Evolutionary conservation across 2,888 invertebrate species (phyloP), one percentile per base, ranked within the genome.

Genomic region (Himalopsyche anomala): DNA sequence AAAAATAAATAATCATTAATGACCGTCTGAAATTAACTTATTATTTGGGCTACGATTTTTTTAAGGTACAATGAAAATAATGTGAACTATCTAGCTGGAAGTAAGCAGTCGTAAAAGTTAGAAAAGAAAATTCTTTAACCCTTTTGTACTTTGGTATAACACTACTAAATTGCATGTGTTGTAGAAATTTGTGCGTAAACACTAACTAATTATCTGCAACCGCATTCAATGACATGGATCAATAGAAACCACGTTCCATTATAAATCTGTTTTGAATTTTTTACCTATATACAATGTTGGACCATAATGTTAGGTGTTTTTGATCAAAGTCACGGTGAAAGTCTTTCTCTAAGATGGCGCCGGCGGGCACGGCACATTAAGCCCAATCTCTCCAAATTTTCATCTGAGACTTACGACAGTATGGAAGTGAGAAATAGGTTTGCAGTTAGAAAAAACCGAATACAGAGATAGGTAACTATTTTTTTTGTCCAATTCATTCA

Each of bases 311-410:
- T 19, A 62, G 62, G 28, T 62, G 62, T 62, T 62, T 62, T 62
- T 28, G 62, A 62, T 62, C 62, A 62, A 62, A 62, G 62, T 62
- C 62, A 62, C 28, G 62, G 62, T 62, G 62, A 62, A 62, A 62
- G 62, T 62, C 62, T 62, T 62, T n/a, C 62, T 19, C 62, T 62
- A 8, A 62, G 28, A 62, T 15, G n/a, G 62, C 19, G 62, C 19
- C 62, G 19, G 62, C 62, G 19, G 62, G 19, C 62, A 62, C 28
- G 28, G 19, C 11, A 9, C 19, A 62, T 62, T 19, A 62, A 62
- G 62, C 19, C 28, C 19, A 62, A 62, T 19, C 62, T 62, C 62
- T 62, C 62, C 62, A 19, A 62, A 62, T 0, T 19, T 11, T 4
- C 15, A 19, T 62, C 19, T 8, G 19, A n/a, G 19, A 19, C 2